A percentile compares a stretch with the other conserved stretches of the same genome.
Conservation (phyloP, 2,888 invertebrate species). For the Portevinia maculata region DNA sequence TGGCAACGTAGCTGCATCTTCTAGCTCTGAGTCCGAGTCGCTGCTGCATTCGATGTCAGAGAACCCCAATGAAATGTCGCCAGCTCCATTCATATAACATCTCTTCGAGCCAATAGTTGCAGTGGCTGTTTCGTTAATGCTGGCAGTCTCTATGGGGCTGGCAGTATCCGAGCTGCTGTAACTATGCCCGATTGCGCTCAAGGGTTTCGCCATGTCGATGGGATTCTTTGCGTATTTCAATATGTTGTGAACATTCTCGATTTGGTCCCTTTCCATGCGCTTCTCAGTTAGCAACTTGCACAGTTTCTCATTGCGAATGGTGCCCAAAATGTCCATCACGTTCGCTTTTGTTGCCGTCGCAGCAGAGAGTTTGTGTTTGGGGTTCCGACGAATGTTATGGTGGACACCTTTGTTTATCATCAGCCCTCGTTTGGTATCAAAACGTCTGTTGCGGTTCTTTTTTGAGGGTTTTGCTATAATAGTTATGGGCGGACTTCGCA, state of each 20-base stretch:
- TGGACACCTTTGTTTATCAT: conserved; percentile 79
- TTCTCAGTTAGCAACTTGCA: conserved; percentile 78
- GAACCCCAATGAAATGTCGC: conserved; percentile 58
- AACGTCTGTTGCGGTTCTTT: background rate
- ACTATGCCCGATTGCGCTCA: conserved; percentile 74
- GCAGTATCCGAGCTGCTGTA: background rate
- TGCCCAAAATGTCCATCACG: conserved; percentile 78
- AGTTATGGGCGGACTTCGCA: conserved; percentile 17
- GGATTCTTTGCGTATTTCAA: conserved; percentile 79
- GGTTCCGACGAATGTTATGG: conserved; percentile 78
- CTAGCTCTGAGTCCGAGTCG: conserved; percentile 64
- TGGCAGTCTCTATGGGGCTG: no score
- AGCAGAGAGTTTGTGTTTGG: conserved; percentile 13
- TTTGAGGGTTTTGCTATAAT: conserved; percentile 6
- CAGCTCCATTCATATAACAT: conserved; percentile 52
- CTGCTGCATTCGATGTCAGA: conserved; percentile 51
- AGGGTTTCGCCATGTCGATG: conserved; percentile 80
- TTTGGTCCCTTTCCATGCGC: conserved; percentile 78
- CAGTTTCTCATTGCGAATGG: conserved; percentile 79
- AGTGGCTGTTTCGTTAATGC: conserved; percentile 2
- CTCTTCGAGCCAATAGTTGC: conserved; percentile 76
- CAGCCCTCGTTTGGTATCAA: background rate
- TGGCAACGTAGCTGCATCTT: conserved; percentile 72
- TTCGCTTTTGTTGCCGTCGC: conserved; percentile 67
- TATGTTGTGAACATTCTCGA: conserved; percentile 79